These are phyloP conservation scores for Eucidaris tribuloides DNA, from an alignment of 35 echinoderm and acorn worm species.

Conservation along the genomic window DNA sequence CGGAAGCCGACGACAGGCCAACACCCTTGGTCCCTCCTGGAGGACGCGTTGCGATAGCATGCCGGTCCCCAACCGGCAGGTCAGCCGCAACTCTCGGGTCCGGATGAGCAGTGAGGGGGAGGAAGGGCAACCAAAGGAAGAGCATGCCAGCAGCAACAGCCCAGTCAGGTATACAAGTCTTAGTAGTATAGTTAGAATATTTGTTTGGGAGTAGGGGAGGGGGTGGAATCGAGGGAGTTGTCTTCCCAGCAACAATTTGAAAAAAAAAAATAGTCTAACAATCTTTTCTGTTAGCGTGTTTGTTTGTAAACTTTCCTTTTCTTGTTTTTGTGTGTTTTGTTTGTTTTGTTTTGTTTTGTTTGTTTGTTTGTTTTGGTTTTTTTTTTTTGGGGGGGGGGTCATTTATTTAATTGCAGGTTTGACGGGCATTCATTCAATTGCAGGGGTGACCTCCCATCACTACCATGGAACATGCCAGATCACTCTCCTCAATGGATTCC, in stretches of 20 bases:
- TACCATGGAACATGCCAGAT: too few relatives aligned
- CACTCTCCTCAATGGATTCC: too few relatives aligned
- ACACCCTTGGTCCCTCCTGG: constrained; percentile 66
- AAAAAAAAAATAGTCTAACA: neutral
- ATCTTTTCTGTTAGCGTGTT: neutral
- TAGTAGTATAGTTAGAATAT: too few relatives aligned
- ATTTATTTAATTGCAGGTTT: too few relatives aligned
- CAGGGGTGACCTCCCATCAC: too few relatives aligned
- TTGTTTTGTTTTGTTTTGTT: neutral
- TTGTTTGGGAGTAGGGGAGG: too few relatives aligned
- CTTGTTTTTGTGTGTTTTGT: neutral
- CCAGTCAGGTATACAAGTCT: constrained; percentile 15
- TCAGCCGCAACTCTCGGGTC: neutral
- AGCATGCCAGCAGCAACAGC: constrained; percentile 48
- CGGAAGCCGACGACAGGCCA: constrained; percentile 10
- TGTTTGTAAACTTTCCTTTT: neutral
- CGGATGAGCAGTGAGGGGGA: constrained; percentile 71
- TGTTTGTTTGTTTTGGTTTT: too few relatives aligned
- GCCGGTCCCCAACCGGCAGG: constrained; percentile 49
- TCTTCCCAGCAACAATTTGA: neutral
- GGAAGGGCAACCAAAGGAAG: constrained; percentile 54
- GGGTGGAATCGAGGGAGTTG: neutral
- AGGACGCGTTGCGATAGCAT: constrained; percentile 82
- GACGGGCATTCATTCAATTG: too few relatives aligned
- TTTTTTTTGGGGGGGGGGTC: too few relatives aligned